Evolutionary conservation across 2,797 vertebrate species (phyloP).

Genomic region (Phylloscopus collybita): DNA sequence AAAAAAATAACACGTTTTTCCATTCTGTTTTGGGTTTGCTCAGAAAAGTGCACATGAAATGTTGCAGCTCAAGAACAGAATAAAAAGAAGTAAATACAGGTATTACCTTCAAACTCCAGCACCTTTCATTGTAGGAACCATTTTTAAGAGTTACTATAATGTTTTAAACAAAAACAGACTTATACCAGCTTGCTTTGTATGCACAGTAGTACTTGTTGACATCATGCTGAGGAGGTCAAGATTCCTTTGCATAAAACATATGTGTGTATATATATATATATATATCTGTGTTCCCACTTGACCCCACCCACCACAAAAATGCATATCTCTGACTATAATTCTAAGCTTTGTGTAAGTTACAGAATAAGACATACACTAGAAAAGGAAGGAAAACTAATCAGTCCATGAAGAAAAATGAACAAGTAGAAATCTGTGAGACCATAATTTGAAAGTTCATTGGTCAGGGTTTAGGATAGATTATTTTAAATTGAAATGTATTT

Average conservation of each 20-base stretch:
- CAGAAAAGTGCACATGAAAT: not conserved
- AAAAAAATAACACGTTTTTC: slow-evolving; percentile 63
- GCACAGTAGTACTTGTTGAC: not conserved
- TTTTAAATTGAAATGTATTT: not conserved
- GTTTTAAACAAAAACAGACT: not conserved
- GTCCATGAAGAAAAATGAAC: not conserved
- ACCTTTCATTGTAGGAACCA: not conserved
- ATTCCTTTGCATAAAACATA: not conserved
- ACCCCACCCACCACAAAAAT: not conserved
- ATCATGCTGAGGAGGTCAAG: not conserved
- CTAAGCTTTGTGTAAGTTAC: not conserved
- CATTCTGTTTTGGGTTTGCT: slow-evolving; percentile 57
- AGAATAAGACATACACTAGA: not conserved
- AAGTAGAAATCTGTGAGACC: not conserved
- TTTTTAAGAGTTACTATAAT: not conserved
- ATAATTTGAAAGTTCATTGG: not conserved
- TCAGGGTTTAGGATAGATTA: not conserved
- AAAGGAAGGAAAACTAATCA: not conserved
- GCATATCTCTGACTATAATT: not conserved
- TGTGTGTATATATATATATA: no score
- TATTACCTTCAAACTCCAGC: not conserved
- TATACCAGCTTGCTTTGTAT: not conserved
- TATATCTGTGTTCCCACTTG: not conserved
- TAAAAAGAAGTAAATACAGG: not conserved
- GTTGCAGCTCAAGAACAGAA: slow-evolving; percentile 1